Conservation (phyloP, 1,140 invertebrate genomes). For the Chironomus tepperi region DNA sequence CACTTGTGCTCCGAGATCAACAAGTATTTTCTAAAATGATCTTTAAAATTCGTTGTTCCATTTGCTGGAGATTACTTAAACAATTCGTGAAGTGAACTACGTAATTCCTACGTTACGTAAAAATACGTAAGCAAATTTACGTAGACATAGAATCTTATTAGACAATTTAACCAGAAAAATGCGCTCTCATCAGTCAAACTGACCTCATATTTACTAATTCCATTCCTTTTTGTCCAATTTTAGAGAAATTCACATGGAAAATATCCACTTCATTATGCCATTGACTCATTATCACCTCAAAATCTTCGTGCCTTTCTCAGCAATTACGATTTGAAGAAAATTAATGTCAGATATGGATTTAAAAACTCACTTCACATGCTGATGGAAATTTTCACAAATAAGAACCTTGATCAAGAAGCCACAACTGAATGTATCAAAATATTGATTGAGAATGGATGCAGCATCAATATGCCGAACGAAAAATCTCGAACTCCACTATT, state of each 20-base stretch:
- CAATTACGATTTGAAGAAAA: constrained; percentile 42
- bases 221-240: neutral
- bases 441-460: constrained; percentile 48
- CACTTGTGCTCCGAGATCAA: too few species aligned
- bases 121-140: too few species aligned
- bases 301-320: constrained; percentile 47
- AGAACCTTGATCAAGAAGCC: constrained; percentile 35
- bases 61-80: too few species aligned
- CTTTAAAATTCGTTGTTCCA: too few species aligned
- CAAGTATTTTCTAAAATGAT: too few species aligned
- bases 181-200: too few species aligned
- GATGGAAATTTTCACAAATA: constrained; percentile 48
- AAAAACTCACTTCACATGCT: constrained; percentile 54
- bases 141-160: too few species aligned
- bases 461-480: constrained; percentile 53
- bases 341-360: constrained; percentile 44
- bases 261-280: constrained; percentile 57
- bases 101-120: too few species aligned
- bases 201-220: neutral
- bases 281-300: constrained; percentile 46
- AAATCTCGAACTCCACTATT: constrained; percentile 53
- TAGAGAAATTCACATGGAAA: constrained; percentile 40
- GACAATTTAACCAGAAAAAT: too few species aligned
- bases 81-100: too few species aligned
- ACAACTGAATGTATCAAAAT: constrained; percentile 41